Evolutionary conservation across 2,113 vertebrate species (phyloP), one percentile per base, ranked within the genome.

Genomic region (Scolopax mira): DNA sequence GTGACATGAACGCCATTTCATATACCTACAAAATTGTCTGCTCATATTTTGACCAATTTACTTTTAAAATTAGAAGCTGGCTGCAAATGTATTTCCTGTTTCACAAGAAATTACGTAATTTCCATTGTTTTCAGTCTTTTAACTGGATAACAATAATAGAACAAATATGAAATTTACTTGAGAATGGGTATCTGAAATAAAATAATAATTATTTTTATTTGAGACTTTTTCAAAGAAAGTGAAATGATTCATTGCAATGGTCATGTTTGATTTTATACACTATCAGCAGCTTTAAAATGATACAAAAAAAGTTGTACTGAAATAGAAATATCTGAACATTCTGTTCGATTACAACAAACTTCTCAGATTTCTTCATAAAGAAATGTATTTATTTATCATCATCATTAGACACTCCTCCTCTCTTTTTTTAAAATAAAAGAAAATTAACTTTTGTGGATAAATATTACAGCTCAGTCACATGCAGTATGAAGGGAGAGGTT

Each of bases 291-390:
- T 95, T 93, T 88, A 85, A 87, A 81, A 81, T 72, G 10, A 72
- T 39, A 91, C 25, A 64, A 82, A 89, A 86, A 95, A 72, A 37
- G 24, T 84, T 73, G 62, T 85, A 75, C 91, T 69, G 78, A 92
- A 92, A 94, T 88, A 61, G 66, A 90, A 92, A 79, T 8, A 57
- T 87, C 62, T 91, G 81, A 91, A 93, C 69, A 69, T 89, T 92
- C 73, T 86, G 61, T 95, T 93, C 89, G 39, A 79, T 92, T 92
- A 89, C 58, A 71, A 69, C 52, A 94, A 74, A 89, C 48, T 90
- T 88, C 67, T 87, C 65, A 58, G 60, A 79, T 82, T 73, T 85
- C 46, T 78, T 74, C 35, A 78, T 74, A 90, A 95, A 74, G 57
- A 88, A 90, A 74, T 79, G 35, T 58, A 49, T 37, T 60, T 57